Evolutionary conservation across 2,888 invertebrate genomes (phyloP), one percentile per base, ranked within the genome.

Genomic region (Acrobasis consociella): DNA sequence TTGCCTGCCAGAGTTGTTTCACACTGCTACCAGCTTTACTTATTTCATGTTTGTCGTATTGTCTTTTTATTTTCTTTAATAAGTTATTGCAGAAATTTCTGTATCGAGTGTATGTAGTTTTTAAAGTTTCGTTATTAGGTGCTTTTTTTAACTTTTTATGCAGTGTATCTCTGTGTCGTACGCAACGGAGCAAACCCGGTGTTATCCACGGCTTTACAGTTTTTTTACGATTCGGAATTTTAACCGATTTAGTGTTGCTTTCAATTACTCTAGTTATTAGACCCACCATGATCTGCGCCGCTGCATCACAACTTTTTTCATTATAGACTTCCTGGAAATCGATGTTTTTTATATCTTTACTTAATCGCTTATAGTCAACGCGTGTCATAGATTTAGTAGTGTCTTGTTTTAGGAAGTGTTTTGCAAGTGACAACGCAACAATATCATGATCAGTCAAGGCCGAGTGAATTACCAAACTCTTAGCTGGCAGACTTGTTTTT

Each of bases 41-140:
- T 11, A 63, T 13, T 13, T 53, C 2, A 5, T 59, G 15, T 49
- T 55, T 61, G 15, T 65, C 62, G 50, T 65, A 67, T 10, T 67
- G 49, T 49, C 52, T 60, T 62, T 62, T 67, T 38, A 67, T n/a
- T 53, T 63, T 63, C 58, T 67, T 65, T 10, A 67, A 60, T 31
- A 65, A 42, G 31, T 65, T 65, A 7, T 58, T 64, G n/a, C 64
- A 64, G 22, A 51, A 64, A 46, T 64, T 64, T 10, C 64, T 58
- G 16, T 62, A 64, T n/a, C 64, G 31, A n/a, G 17, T 22, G 17
- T 58, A 64, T n/a, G 61, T 64, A 11, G 62, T 61, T 49, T 61
- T 62, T 5, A 38, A 17, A 17, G 53, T 59, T 17, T 55, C 50
- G 51, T 64, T 64, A 9, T 13, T 1, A 5, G 53, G 58, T 22